A percentile compares a stretch with the other conserved stretches of the same genome.
phyloP scores from a whole-genome alignment of 2,888 invertebrate genomes.

The Stenoptilia bipunctidactyla region DNA sequence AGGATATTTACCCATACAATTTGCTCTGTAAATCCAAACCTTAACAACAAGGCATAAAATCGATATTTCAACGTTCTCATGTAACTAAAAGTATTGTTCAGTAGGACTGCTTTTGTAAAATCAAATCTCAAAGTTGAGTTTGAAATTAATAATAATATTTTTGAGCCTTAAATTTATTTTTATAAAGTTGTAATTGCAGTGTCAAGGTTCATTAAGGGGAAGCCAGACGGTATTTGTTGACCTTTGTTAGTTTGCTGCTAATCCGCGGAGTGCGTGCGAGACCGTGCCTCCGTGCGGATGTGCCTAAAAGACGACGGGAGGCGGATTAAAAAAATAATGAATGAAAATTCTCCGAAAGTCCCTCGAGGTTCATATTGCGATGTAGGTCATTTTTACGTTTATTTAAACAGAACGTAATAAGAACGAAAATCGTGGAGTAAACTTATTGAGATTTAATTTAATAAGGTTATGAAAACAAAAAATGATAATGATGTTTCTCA shows the following conservation, averaged over 20 bases:
- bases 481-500: no score
- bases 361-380: no score
- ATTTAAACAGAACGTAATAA: no score
- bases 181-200: conserved; percentile 33
- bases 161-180: background rate
- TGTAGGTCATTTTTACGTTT: no score
- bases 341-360: background rate
- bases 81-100: background rate
- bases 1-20: conserved; percentile 2
- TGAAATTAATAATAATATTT: conserved; percentile 6
- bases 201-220: conserved; percentile 37
- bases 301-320: conserved; percentile 33
- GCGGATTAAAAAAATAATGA: conserved; percentile 31
- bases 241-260: conserved; percentile 39
- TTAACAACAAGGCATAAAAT: conserved; percentile 14
- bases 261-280: conserved; percentile 50
- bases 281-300: conserved; percentile 32
- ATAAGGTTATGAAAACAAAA: no score
- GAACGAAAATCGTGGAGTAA: no score
- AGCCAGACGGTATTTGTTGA: conserved; percentile 25
- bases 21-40: conserved; percentile 6
- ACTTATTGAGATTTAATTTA: no score
- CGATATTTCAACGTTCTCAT: background rate
- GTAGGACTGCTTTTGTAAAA: background rate
- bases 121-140: conserved; percentile 21